A percentile compares a stretch with the other conserved stretches of the same genome.
Evolutionary conservation across 2,888 invertebrate genomes (phyloP).

Genomic region (Tenthredo amoena): DNA sequence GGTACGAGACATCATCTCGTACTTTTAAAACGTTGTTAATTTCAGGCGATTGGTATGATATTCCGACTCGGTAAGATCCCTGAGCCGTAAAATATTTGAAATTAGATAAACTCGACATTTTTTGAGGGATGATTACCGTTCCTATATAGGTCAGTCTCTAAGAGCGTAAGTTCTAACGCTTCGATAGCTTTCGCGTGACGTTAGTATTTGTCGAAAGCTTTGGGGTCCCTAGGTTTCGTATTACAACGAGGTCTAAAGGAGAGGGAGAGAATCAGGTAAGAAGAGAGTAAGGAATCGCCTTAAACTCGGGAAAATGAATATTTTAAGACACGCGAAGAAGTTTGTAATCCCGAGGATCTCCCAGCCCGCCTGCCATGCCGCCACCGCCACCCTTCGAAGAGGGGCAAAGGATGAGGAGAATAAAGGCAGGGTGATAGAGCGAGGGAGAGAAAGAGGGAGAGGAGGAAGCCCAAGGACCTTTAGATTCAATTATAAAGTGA

Average conservation of each 20-base stretch:
- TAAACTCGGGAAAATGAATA: constrained; percentile 50
- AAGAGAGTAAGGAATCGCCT: constrained; percentile 23
- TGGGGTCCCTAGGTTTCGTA: constrained; percentile 10
- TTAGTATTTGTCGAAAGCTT: not conserved
- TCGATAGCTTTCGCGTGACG: not conserved
- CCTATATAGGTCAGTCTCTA: not conserved
- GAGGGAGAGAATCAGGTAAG: constrained; percentile 13
- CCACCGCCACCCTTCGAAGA: not conserved
- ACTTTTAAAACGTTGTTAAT: not conserved
- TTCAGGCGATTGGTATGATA: not conserved
- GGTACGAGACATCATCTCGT: not conserved
- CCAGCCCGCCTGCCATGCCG: not conserved
- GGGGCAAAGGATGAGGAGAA: not conserved
- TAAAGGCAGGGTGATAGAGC: constrained; percentile 54
- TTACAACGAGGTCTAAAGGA: constrained; percentile 3
- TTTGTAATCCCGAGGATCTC: constrained; percentile 46
- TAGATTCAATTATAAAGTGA: constrained; percentile 73
- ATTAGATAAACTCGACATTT: not conserved
- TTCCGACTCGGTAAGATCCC: no score
- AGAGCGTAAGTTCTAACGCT: constrained; percentile 4
- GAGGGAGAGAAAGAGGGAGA: constrained; percentile 53
- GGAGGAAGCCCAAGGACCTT: constrained; percentile 58
- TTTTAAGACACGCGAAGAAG: constrained; percentile 41
- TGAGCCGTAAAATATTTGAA: not conserved
- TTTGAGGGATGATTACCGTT: not conserved